Evolutionary conservation across 2,888 invertebrate species (phyloP), one percentile per base, ranked within the genome.

Genomic region (Limnephilus rhombicus): DNA sequence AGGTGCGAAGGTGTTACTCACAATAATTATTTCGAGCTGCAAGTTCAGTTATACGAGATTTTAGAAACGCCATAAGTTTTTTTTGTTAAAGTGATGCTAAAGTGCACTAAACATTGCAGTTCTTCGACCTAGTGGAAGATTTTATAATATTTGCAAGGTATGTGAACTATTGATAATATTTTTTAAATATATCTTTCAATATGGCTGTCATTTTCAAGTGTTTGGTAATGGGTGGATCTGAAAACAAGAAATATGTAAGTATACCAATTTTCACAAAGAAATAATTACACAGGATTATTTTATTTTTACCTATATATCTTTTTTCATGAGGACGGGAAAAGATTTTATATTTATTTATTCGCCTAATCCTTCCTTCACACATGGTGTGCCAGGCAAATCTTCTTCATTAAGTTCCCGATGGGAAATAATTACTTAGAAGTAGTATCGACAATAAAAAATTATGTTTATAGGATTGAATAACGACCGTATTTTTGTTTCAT

Each of bases 101-200:
- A 86, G 86, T 86, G 86, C n/a, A 68, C n/a, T 68, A 68, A 68
- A 68, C 68, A 68, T 68, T 68, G 24, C 68, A 68, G 68, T 68
- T 68, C 68, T 9, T 68, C 24, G 68, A 68, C 68, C 68, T 68
- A 68, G 68, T 68, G 68, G 9, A 68, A 24, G 24, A 68, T 68
- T 68, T 68, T 68, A 68, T n/a, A 68, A 68, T 68, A n/a, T 68
- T 68, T 68, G 68, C 9, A 86, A 86, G 86, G 86, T 86, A 86
- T 86, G 86, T 68, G 68, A 68, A 24, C 68, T 68, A 68, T 68
- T 68, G 9, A 68, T 68, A 68, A 68, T 68, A 68, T 68, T 68
- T 68, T 68, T 68, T 68, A 24, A 68, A 68, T n/a, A 24, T n/a
- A 24, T n/a, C 24, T 68, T n/a, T 24, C 24, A 68, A 68, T 68